Conservation (phyloP, 2,797 vertebrate genomes). For the Argya squamiceps region DNA sequence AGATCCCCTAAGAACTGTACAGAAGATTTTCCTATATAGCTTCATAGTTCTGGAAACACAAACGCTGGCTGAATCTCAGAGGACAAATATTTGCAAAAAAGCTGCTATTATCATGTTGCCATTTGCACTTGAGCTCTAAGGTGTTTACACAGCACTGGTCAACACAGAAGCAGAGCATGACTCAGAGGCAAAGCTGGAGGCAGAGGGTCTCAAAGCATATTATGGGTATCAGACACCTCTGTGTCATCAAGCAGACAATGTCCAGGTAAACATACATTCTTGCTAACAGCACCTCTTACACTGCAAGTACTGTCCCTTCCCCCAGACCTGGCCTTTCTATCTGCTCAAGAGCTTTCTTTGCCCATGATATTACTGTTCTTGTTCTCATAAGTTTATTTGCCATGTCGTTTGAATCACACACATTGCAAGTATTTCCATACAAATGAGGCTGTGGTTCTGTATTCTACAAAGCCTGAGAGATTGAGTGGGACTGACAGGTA, state of each 20-base stretch:
- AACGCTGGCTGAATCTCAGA: background rate
- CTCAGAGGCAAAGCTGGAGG: background rate
- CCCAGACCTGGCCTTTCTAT: background rate
- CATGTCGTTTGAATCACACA: accelerated
- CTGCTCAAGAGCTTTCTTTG: background rate
- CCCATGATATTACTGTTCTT: background rate
- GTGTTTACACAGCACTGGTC: background rate
- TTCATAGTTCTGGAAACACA: background rate
- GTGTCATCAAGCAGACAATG: background rate
- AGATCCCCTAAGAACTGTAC: background rate
- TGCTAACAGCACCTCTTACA: background rate
- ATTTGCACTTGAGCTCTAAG: slow-evolving; percentile 21
- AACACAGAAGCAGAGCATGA: background rate
- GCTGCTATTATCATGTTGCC: background rate
- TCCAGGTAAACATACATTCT: background rate
- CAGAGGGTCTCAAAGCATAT: background rate
- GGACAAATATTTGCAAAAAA: slow-evolving; percentile 37
- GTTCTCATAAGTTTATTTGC: background rate
- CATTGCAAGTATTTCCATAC: background rate
- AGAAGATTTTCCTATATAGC: background rate
- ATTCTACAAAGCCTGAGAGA: background rate
- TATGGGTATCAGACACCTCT: background rate
- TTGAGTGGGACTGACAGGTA: background rate
- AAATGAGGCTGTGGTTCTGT: background rate
- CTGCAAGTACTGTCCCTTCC: background rate